Evolutionary conservation across 2,888 invertebrate species (phyloP), one percentile per base, ranked within the genome.

Genomic region (Stenoptilia bipunctidactyla): DNA sequence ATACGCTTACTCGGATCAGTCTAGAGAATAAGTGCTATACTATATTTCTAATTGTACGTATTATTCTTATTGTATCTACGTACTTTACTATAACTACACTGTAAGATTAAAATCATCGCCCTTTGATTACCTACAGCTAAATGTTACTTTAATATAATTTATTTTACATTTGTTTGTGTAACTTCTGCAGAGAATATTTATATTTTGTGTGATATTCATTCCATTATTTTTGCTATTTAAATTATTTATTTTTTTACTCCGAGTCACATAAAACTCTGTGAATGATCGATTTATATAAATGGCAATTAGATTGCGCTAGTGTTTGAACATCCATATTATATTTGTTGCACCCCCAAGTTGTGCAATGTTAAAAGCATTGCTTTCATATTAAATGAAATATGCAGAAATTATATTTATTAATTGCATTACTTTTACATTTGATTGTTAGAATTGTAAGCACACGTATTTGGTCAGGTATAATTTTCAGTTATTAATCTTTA

Each of bases 1-100:
- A 76, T 80, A 82, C 82, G 82, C 82, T 83, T 82, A 83, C 76
- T 79, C 71, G 80, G 79, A 82, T 65, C 83, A 83, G 68, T 76
- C 65, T 79, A 82, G 75, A 70, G 58, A 66, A 58, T 77, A 80
- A 82, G 76, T 77, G 76, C 80, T 79, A 75, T 63, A 76, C 79
- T 80, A 80, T 80, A 80, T 79, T 80, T 72, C 69, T 80, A 80
- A 66, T 71, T 70, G 72, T 75, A 77, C 71, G 57, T 68, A 65
- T 66, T 59, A 58, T 54, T 60, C 56, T 58, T 60, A 60, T 55
- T 54, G 51, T 62, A 55, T 44, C 13, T 13, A 34, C 34, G 34
- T 34, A 34, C 34, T 13, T 13, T 34, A 34, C 34, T 38, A 34
- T 42, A 41, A 40, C 44, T 27, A 33, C 36, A 37, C 41, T 38